phyloP scores from a whole-genome alignment of 30 jellyfish, hydroid and myxozoan species.

The Nemopilema nomurai region DNA sequence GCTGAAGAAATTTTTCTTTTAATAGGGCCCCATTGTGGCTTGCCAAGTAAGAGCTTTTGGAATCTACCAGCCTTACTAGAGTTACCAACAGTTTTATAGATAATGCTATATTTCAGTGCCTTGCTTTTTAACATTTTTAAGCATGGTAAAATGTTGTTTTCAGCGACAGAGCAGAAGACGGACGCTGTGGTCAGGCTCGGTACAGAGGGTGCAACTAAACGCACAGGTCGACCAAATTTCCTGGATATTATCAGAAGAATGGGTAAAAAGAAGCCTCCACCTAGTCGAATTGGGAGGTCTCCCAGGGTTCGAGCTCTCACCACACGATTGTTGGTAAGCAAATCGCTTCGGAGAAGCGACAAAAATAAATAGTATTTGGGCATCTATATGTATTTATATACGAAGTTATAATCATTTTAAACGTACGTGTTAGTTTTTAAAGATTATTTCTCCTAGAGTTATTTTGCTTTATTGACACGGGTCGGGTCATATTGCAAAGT shows the following conservation, averaged over 20 bases:
- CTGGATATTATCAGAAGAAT: not conserved
- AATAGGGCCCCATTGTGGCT: too few relatives aligned
- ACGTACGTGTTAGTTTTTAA: not conserved
- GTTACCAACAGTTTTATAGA: too few relatives aligned
- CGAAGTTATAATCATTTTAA: not conserved
- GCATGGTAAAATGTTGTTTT: too few relatives aligned
- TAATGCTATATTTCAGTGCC: too few relatives aligned
- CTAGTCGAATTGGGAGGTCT: slow-evolving; percentile 14
- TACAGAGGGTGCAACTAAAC: not conserved
- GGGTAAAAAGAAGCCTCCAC: not conserved
- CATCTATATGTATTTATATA: not conserved
- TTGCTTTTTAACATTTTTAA: too few relatives aligned
- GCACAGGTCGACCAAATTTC: not conserved
- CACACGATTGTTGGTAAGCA: slow-evolving; percentile 3
- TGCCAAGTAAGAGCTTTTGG: too few relatives aligned
- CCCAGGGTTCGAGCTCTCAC: slow-evolving; percentile 7
- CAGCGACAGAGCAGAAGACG: not conserved
- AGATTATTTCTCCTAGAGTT: not conserved
- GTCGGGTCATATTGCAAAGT: too few relatives aligned
- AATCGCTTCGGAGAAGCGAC: not conserved
- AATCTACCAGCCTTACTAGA: too few relatives aligned
- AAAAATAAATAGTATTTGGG: not conserved
- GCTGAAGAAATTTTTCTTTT: too few relatives aligned
- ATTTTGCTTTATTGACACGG: too few relatives aligned
- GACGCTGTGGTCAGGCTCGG: not conserved